Conservation (phyloP, 2,113 vertebrate species). For the Mirounga angustirostris region DNA sequence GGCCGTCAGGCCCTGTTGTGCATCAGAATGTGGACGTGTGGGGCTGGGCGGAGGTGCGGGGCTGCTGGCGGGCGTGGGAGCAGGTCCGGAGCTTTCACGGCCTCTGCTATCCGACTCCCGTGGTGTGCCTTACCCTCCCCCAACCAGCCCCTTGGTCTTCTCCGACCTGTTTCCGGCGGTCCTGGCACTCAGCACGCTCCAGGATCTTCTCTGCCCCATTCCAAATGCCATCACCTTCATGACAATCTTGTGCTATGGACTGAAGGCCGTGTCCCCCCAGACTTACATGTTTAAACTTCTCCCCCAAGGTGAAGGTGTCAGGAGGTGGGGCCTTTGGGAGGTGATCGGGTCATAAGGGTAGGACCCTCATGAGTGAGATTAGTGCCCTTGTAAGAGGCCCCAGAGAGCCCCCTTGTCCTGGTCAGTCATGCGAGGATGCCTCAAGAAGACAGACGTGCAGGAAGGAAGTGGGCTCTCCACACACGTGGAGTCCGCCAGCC, state of each 20-base stretch:
- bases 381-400: neutral
- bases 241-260: neutral
- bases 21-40: neutral
- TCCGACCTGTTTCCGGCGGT: neutral
- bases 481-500: neutral
- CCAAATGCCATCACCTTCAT: rapidly evolving
- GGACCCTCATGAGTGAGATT: neutral
- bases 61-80: neutral
- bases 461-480: neutral
- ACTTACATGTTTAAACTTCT: neutral
- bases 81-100: neutral
- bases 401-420: neutral
- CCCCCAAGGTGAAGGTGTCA: neutral
- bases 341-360: neutral
- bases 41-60: neutral
- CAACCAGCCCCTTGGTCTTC: neutral
- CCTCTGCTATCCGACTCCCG: too few species aligned
- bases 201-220: neutral
- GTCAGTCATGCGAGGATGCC: rapidly evolving
- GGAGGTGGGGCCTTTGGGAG: neutral
- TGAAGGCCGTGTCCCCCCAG: too few species aligned
- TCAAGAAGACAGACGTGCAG: neutral
- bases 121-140: neutral
- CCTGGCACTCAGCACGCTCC: neutral
- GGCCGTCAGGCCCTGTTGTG: neutral